Evolutionary conservation across 2,113 vertebrate genomes (phyloP), one percentile per base, ranked within the genome.

Genomic region (Percopsis transmontana): DNA sequence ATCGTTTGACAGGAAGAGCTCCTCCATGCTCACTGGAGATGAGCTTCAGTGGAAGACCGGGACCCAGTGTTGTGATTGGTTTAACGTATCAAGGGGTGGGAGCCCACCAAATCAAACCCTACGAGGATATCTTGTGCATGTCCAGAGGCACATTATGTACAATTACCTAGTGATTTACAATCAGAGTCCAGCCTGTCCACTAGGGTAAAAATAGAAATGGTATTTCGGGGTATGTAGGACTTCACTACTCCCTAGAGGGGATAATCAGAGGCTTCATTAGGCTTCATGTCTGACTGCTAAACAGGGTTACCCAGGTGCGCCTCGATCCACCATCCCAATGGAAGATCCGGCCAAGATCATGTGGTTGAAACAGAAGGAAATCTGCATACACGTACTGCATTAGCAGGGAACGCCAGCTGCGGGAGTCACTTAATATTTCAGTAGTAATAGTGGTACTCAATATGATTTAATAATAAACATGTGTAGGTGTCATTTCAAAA

Each of bases 191-290:
- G 72, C 62, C 27, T 76, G 68, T 76, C 80, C 82, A 71, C 59
- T 62, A 73, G 63, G 61, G 74, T 77, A 83, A 79, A 91, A 79
- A 81, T 81, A 67, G 75, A 86, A 76, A 68, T 44, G 48, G 62
- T 77, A 65, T 77, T 81, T 74, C 66, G 74, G 68, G 67, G 41
- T 62, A 68, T 54, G 50, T 39, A 15, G 62, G 51, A 72, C 75
- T 66, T 44, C 66, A 47, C 57, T 52, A 6, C 41, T 84, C 91
- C 81, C 81, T 1, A n/a, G 79, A 79, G 86, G 86, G 50, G 74
- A 81, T 63, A 90, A 90, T 90, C 88, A 91, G 73, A 74, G 59
- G 75, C 70, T 62, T 82, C 79, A 77, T 86, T 87, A 84, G 80
- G 68, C 80, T 51, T 66, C 62, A 50, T 84, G 83, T 90, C 77